Base-by-base conservation (phyloP, 2,888 invertebrate genomes). In the Camptogramma bilineatum region DNA sequence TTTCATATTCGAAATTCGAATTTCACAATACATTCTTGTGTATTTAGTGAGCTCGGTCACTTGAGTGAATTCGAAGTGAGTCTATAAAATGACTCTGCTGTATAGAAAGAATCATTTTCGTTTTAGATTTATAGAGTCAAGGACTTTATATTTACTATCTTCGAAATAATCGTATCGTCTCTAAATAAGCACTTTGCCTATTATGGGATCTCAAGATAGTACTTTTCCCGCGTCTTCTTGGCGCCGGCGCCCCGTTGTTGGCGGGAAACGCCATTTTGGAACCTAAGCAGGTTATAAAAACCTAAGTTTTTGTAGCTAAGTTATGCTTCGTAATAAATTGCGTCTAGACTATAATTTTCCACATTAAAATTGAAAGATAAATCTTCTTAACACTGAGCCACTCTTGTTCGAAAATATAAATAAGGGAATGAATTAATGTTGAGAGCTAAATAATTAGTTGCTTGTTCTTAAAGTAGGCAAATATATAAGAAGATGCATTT, bases 161-260 rank as follows among this genome's bases (percentile, higher is more conserved):
- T 1, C 7, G 8, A 44, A 44, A 44, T 13, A 7, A 34, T 50
- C 60, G 60, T 61, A 28, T 56, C 62, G 52, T 51, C 5, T 18
- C 8, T n/a, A n/a, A n/a, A 17, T 54, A 31, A 52, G 4, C 31
- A 24, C 44, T 34, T 21, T 17, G 16, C 13, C 34, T 28, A 54
- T 13, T 46, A 1, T 46, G 34, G 19, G 47, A 24, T 19, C 51
- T 42, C 17, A 21, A 39, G 19, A 21, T 31, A 52, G 53, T 52
- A n/a, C 59, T 78, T 85, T 85, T 82, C 81, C 82, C 83, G 84
- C 85, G 86, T 74, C 86, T 72, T 72, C 74, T 60, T 73, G 83
- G 82, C 85, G 85, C 80, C 86, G 24, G 64, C 71, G 62, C 58
- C 65, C 62, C 64, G 50, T 28, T 47, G 24, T 66, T 48, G 55